phyloP scores from a whole-genome alignment of 92 coral and sea anemone species.

The Parazoanthus darwini region DNA sequence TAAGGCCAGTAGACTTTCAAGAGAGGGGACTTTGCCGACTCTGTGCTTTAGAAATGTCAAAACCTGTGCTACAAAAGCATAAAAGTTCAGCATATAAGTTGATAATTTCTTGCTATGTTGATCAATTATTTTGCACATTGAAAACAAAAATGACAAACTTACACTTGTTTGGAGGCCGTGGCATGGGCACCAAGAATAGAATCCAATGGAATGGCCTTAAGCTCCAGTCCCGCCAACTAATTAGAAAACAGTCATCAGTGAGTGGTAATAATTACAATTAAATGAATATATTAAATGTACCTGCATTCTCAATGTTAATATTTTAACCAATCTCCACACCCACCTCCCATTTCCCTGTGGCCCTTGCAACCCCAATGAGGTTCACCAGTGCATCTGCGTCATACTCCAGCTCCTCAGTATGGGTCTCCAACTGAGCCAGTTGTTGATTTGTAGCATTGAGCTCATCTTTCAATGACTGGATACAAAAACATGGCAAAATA shows the following conservation, averaged over 20 bases:
- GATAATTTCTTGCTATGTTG: neutral
- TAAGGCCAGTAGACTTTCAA: no score
- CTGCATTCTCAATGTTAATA: neutral
- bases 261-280: neutral
- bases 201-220: slow-evolving; percentile 89
- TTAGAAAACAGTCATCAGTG: neutral
- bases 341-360: slow-evolving; percentile 99
- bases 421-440: slow-evolving; percentile 74
- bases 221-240: slow-evolving; percentile 84
- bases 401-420: slow-evolving; percentile 87
- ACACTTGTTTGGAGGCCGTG: slow-evolving; percentile 91
- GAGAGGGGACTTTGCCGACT: no score
- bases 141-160: slow-evolving; percentile 28
- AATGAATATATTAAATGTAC: no score
- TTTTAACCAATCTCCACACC: neutral
- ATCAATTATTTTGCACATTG: neutral
- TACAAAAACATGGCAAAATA: neutral
- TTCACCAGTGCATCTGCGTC: slow-evolving; percentile 86
- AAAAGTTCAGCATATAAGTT: no score
- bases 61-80: no score
- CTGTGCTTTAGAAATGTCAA: no score
- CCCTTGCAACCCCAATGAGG: slow-evolving; percentile 92
- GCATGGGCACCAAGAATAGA: slow-evolving; percentile 92
- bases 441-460: slow-evolving; percentile 69
- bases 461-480: slow-evolving; percentile 80